These are phyloP conservation scores for Knipowitschia caucasica DNA, from an alignment of 2,797 vertebrate species.

Conservation along the genomic window DNA sequence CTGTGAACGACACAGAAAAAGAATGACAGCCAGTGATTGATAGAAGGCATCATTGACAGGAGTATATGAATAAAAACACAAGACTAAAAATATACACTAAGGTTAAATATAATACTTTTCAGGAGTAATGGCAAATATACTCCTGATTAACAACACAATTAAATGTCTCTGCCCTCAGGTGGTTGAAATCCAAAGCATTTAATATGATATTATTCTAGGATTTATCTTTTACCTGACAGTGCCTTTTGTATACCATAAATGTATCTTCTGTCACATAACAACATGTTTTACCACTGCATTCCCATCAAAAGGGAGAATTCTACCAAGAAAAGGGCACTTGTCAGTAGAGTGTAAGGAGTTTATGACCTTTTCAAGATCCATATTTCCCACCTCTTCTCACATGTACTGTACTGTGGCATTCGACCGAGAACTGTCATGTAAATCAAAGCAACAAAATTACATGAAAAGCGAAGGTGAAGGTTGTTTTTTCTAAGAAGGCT, in stretches of 20 bases:
- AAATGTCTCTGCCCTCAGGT: constrained; percentile 48
- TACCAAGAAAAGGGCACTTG: constrained; percentile 55
- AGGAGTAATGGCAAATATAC: constrained; percentile 67
- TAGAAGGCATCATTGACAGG: constrained; percentile 43
- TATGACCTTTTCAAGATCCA: constrained; percentile 61
- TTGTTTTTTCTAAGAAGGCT: constrained; percentile 29
- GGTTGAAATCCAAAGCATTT: constrained; percentile 33
- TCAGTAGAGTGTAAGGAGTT: constrained; percentile 48
- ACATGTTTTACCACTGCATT: constrained; percentile 41
- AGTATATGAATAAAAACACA: too few species aligned
- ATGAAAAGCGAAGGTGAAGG: constrained; percentile 29
- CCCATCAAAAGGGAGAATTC: constrained; percentile 43
- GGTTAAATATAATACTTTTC: constrained; percentile 64
- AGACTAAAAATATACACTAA: too few species aligned
- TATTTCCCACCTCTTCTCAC: constrained; percentile 20
- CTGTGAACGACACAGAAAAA: constrained; percentile 49
- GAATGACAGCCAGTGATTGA: constrained; percentile 38
- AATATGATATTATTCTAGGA: constrained; percentile 37
- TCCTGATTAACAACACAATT: constrained; percentile 33
- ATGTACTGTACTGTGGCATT: constrained; percentile 48
- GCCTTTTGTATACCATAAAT: constrained; percentile 27
- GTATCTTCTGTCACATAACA: constrained; percentile 25
- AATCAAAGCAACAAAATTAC: constrained; percentile 53
- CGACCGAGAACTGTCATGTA: constrained; percentile 62
- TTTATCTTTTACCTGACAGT: constrained; percentile 37